These are phyloP conservation scores for Drosophila murphyi DNA, from an alignment of 1,140 invertebrate genomes.

Conservation along the genomic window DNA sequence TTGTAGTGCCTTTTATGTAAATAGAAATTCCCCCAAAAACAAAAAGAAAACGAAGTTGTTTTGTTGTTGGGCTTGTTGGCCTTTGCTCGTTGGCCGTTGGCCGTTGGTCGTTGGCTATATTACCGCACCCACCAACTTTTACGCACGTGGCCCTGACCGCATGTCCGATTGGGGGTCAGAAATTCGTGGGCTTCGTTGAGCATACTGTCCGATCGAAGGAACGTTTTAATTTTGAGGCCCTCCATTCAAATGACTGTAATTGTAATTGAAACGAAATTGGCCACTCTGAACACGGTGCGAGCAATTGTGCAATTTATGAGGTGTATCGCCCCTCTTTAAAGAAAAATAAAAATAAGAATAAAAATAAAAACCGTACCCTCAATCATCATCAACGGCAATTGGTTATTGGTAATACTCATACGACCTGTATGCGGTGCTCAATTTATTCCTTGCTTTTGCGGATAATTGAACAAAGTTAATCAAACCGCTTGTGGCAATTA, in stretches of 20 bases:
- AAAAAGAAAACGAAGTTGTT: background rate
- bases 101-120: too few relatives aligned
- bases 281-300: constrained; percentile 4
- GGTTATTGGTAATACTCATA: constrained; percentile 29
- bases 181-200: background rate
- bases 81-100: background rate
- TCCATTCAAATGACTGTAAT: constrained; percentile 66
- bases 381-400: background rate
- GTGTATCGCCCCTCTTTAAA: background rate
- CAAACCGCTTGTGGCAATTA: constrained; percentile 26
- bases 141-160: constrained; percentile 67
- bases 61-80: constrained; percentile 9
- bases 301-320: constrained; percentile 30
- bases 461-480: constrained; percentile 60
- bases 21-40: constrained; percentile 29
- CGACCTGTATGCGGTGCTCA: constrained; percentile 16
- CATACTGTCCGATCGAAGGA: constrained; percentile 26
- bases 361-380: background rate
- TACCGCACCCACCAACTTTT: background rate
- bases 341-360: too few relatives aligned
- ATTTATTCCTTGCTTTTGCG: constrained; percentile 9
- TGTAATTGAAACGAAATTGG: constrained; percentile 57
- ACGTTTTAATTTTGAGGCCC: constrained; percentile 37
- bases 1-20: constrained; percentile 36
- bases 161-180: constrained; percentile 41